Conservation (phyloP, 2,888 invertebrate genomes). For the Ganaspis brasiliensis region DNA sequence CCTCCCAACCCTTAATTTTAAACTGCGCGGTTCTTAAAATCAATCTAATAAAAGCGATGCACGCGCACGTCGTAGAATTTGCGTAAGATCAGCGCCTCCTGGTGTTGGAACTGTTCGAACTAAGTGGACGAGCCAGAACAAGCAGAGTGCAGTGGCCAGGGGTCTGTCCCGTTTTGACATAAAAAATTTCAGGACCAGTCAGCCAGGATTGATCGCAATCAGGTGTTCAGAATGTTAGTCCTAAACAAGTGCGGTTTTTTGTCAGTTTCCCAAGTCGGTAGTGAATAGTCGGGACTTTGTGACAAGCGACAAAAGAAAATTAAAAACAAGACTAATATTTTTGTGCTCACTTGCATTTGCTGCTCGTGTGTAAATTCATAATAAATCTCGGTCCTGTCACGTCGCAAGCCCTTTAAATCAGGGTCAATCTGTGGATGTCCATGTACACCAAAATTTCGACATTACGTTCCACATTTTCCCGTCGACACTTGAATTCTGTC, state of each 20-base stretch:
- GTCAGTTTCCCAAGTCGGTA: neutral
- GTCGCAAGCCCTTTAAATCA: neutral
- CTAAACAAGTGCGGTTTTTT: constrained; percentile 6
- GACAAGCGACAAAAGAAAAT: neutral
- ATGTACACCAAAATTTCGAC: neutral
- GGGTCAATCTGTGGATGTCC: neutral
- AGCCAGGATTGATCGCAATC: constrained; percentile 18
- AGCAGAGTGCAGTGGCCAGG: neutral
- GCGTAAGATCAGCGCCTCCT: constrained; percentile 24
- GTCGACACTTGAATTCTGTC: neutral
- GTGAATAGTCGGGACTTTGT: constrained; percentile 7
- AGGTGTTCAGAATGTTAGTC: constrained; percentile 17
- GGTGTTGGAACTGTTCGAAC: neutral
- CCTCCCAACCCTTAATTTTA: neutral
- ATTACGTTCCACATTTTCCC: neutral
- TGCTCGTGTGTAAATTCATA: constrained; percentile 2
- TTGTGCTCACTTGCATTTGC: neutral
- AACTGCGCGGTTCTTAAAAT: constrained; percentile 19
- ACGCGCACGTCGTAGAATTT: constrained; percentile 22
- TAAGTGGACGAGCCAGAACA: neutral
- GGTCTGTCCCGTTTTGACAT: constrained; percentile 8
- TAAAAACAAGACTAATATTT: constrained; percentile 4
- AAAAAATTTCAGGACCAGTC: constrained; percentile 22
- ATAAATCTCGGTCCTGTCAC: neutral
- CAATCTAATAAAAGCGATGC: neutral